Conservation (phyloP, 1,140 invertebrate genomes). For the Zaprionus lachaisei region DNA sequence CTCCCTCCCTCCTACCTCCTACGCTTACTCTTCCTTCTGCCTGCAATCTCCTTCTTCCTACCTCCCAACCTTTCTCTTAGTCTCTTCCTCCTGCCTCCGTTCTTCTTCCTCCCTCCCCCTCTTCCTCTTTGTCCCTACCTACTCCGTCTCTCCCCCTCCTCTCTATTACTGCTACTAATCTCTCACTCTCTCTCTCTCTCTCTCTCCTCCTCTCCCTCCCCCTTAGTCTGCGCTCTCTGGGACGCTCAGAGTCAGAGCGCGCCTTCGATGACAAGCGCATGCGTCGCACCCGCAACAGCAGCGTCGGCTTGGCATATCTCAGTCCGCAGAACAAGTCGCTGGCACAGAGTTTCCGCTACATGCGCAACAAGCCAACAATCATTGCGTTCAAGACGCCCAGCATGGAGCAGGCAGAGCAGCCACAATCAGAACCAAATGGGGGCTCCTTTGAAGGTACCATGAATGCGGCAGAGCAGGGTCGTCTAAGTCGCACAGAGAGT, state of each 20-base stretch:
- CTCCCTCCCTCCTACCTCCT: too few relatives aligned
- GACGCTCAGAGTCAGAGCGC: conserved; percentile 91
- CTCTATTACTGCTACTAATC: neutral
- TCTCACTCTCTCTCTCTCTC: conserved; percentile 7
- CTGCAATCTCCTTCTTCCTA: too few relatives aligned
- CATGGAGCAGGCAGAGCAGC: conserved; percentile 88
- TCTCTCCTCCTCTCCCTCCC: conserved; percentile 43
- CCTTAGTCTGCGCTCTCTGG: conserved; percentile 86
- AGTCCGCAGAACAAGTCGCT: conserved; percentile 91
- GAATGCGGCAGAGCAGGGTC: conserved; percentile 86
- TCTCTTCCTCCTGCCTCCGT: too few relatives aligned
- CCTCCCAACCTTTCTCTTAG: too few relatives aligned
- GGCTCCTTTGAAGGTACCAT: too few relatives aligned
- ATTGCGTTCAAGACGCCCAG: conserved; percentile 93
- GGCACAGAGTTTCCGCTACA: conserved; percentile 93
- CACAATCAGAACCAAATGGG: conserved; percentile 58
- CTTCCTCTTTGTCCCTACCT: neutral
- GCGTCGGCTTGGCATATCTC: conserved; percentile 88
- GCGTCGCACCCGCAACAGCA: conserved; percentile 87
- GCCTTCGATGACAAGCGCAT: conserved; percentile 90
- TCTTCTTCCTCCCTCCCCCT: too few relatives aligned
- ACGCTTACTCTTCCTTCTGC: too few relatives aligned
- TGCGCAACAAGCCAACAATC: conserved; percentile 94
- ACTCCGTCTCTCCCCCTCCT: too few relatives aligned
- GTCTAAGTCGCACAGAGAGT: conserved; percentile 39